Evolutionary conservation across 35 echinoderm and acorn worm species (phyloP), one percentile per base, ranked within the genome.

Genomic region (Apostichopus japonicus): DNA sequence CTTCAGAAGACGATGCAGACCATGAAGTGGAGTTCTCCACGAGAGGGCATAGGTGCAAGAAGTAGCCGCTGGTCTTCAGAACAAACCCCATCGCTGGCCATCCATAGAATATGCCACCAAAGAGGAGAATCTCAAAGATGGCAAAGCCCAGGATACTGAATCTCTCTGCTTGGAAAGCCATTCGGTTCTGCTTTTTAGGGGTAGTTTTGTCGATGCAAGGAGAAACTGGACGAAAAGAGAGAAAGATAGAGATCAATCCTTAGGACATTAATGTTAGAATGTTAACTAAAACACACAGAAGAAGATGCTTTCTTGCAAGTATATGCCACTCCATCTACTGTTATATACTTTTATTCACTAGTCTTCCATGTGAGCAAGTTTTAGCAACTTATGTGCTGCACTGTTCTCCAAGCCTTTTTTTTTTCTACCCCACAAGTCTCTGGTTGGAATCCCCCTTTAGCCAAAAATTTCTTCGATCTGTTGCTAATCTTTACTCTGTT

Each of bases 61-160:
- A 97, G 81, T 97, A 97, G 10, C 93, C 96, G 10, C 90, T 78
- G 10, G 77, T 21, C 71, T 95, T 95, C 10, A 95, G 91, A 52
- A 95, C 61, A 56, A 93, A 97, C 54, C 93, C 96, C 13, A 97
- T 72, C 6, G 96, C 94, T 33, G 96, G 88, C 96, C 96, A 97
- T 76, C 96, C 96, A 87, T 95, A 97, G 23, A 91, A 77, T 13
- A 97, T 79, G 9, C 96, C 96, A 5, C 96, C 93, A 72, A 95
- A 94, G 14, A 97, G 55, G 11, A 97, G 78, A 59, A 79, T 94
- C 77, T 97, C 96, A 61, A 92, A 95, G 54, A 88, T 61, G 9
- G 79, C 91, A 51, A 94, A 61, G 5, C 86, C 8, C 2, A 97
- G 79, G 33, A 91, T 95, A 7, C 61, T 24, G 82, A 83, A 84